Evolutionary conservation across 2,113 vertebrate genomes (phyloP).

Genomic region (Salvelinus alpinus): DNA sequence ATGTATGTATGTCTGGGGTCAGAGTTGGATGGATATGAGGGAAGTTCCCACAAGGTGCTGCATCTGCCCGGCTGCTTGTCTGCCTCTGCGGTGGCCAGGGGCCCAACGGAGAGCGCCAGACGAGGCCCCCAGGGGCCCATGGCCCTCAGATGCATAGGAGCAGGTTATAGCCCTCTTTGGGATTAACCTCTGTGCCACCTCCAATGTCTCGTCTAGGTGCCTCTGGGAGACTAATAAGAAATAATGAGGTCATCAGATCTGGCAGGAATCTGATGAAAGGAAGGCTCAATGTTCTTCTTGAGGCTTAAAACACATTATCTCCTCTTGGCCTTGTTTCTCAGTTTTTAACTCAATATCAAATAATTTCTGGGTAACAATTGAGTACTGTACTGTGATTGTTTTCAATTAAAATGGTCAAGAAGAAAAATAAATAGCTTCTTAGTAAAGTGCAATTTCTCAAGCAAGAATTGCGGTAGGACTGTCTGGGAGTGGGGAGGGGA

Average conservation of each 20-base stretch:
- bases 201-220: conserved; percentile 69
- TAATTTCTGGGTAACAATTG: no score
- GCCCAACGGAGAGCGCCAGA: no score
- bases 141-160: conserved; percentile 52
- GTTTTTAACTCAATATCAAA: neutral
- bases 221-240: conserved; percentile 70
- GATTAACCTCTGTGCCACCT: conserved; percentile 76
- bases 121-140: neutral
- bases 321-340: conserved; percentile 41
- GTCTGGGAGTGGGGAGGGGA: no score
- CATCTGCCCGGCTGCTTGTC: neutral
- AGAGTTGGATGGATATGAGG: conserved; percentile 20
- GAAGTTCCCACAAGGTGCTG: conserved; percentile 43
- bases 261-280: conserved; percentile 30
- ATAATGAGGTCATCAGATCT: conserved; percentile 74
- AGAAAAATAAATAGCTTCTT: no score
- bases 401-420: no score
- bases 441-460: no score
- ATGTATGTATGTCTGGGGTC: no score
- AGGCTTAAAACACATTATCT: conserved; percentile 66
- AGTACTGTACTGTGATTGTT: no score
- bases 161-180: conserved; percentile 47
- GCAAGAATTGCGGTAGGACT: no score
- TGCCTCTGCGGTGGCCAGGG: neutral
- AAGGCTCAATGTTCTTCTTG: conserved; percentile 57